Evolutionary conservation across 2,888 invertebrate genomes (phyloP).

Genomic region (Hypomecis atomaria): DNA sequence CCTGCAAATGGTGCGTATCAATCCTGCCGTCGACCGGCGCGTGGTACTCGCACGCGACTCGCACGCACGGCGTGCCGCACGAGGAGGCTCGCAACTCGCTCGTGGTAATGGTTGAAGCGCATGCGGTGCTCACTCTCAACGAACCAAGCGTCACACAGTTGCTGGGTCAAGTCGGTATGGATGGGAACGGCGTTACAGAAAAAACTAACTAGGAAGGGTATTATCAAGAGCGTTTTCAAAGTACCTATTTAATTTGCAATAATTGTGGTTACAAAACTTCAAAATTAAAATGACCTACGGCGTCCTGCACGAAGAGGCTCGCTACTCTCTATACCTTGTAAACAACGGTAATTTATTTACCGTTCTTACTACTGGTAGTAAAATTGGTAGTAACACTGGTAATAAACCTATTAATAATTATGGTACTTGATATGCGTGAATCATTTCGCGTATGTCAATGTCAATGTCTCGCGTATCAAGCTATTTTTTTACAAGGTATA

Average conservation of each 20-base stretch:
- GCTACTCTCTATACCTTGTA: conserved; percentile 85
- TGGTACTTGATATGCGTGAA: no score
- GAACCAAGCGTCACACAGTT: conserved; percentile 78
- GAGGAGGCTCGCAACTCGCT: conserved; percentile 85
- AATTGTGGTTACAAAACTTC: no score
- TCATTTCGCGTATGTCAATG: no score
- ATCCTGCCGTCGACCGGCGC: conserved; percentile 83
- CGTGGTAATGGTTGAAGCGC: conserved; percentile 86
- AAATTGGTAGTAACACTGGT: no score
- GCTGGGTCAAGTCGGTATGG: conserved; percentile 72
- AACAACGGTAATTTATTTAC: no score
- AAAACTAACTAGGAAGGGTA: conserved; percentile 16
- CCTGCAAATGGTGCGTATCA: conserved; percentile 84
- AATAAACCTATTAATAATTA: no score
- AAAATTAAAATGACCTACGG: no score
- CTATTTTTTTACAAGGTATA: no score
- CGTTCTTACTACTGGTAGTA: no score
- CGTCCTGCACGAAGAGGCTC: conserved; percentile 83
- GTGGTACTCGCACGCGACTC: conserved; percentile 86
- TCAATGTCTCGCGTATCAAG: no score
- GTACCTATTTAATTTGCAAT: no score
- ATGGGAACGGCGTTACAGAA: conserved; percentile 44
- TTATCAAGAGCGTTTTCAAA: no score
- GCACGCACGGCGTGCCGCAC: conserved; percentile 82
- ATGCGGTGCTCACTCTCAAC: conserved; percentile 82